Conservation (phyloP, 2,797 vertebrate species). For the Enteromius mattozi region DNA sequence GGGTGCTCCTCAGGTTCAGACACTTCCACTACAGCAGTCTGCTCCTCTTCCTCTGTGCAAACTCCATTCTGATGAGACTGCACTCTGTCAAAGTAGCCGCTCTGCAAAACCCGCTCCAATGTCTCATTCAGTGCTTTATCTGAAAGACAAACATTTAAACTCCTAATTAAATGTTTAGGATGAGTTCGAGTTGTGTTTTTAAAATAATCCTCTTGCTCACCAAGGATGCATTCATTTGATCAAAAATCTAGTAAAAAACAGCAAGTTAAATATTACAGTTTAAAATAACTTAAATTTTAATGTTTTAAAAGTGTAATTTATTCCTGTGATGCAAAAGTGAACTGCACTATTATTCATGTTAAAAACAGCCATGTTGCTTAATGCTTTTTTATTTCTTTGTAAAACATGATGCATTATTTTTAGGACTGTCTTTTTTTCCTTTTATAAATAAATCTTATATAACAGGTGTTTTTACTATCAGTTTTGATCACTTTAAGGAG, state of each 20-base stretch:
- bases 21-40: conserved; percentile 62
- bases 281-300: neutral
- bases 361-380: neutral
- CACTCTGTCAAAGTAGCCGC: conserved; percentile 91
- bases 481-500: neutral
- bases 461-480: neutral
- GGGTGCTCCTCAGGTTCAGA: conserved; percentile 84
- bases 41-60: conserved; percentile 85
- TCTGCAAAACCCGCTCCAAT: conserved; percentile 90
- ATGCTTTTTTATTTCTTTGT: neutral
- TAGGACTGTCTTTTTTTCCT: too few species aligned
- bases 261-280: neutral
- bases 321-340: neutral
- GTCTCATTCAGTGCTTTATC: conserved; percentile 91
- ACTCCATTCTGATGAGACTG: conserved; percentile 93
- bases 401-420: neutral
- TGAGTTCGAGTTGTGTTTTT: neutral
- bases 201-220: neutral
- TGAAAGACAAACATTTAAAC: conserved; percentile 60
- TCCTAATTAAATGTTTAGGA: neutral
- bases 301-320: neutral
- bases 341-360: neutral
- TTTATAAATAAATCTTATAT: neutral
- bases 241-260: neutral
- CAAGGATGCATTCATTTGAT: neutral